Base-by-base conservation (phyloP, 2,113 vertebrate species). In the Podocnemis expansa region DNA sequence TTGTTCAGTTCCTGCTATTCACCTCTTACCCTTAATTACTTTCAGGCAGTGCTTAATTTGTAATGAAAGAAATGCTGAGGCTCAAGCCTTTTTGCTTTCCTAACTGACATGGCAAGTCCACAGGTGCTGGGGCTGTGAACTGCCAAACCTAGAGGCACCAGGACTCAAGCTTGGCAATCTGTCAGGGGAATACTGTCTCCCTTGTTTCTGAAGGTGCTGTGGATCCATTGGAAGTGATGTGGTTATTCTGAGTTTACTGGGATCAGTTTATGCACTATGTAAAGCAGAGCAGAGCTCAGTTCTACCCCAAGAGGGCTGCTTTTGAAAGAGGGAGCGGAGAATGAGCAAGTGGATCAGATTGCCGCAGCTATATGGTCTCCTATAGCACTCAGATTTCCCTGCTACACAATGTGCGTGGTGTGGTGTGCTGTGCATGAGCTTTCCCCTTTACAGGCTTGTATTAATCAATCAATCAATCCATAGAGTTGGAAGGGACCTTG, bases 201-300 rank as follows among this genome's bases (percentile, higher is more conserved):
- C 63, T 38, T 34, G 0, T 10, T 78, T 93, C 25, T 19, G 79
- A 16, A 58, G 67, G 55, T 19, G 6, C 2, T 3, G 60, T 22
- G 34, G 16, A 67, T 17, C 31, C 14, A n/a, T 16, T n/a, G 60
- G 84, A 43, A 79, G 52, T 25, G 80, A 58, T 56, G 9, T 25
- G n/a, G 51, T 75, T 78, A n/a, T 76, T 8, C 0, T 17, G 12
- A 31, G 1, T 6, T 31, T 78, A 22, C 22, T 29, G n/a, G 27
- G 34, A 19, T 67, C 34, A n/a, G 60, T 3, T 17, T n/a, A 2
- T 55, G 31, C 17, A 34, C 84, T 70, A n/a, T 51, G 5, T 0
- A 12, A 56, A 56, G 4, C 4, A 0, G 9, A 1, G 22, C 38
- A 16, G 49, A 5, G 34, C n/a, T 47, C 0, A 1, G 3, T 54